Percentiles rank a stretch among this genome's conserved stretches.
phyloP scores from a whole-genome alignment of 2,888 invertebrate genomes.

The Drosophila borborema region DNA sequence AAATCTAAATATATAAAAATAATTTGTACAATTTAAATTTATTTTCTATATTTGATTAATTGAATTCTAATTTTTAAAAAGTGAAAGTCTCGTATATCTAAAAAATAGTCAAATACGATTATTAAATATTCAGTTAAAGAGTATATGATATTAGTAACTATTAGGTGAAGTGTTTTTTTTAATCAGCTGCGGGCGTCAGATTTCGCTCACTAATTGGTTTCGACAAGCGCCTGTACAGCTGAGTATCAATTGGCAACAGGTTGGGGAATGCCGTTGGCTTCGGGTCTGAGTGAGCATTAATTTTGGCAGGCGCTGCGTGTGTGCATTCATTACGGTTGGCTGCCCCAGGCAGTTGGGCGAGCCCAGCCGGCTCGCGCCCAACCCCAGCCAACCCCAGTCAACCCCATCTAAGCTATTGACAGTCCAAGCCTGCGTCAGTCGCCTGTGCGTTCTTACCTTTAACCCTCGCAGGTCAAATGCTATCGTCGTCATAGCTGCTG shows the following conservation, averaged over 20 bases:
- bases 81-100: no score
- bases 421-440: conserved; percentile 27
- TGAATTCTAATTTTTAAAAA: no score
- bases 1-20: no score
- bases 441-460: conserved; percentile 27
- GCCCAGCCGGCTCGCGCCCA: background rate
- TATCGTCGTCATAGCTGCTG: conserved; percentile 61
- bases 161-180: background rate
- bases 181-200: conserved; percentile 29
- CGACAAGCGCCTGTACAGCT: conserved; percentile 45
- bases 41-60: background rate
- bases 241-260: conserved; percentile 66
- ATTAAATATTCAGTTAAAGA: conserved; percentile 1
- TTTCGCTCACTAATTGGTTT: conserved; percentile 64
- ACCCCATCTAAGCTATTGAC: conserved; percentile 21
- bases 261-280: conserved; percentile 34
- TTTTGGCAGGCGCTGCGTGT: conserved; percentile 47
- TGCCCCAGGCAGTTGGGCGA: conserved; percentile 30
- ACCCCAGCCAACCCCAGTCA: background rate
- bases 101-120: no score
- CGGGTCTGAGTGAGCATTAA: conserved; percentile 37
- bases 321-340: conserved; percentile 57
- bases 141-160: conserved; percentile 14
- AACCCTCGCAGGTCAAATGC: conserved; percentile 49
- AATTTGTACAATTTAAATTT: no score